Evolutionary conservation across 2,888 invertebrate species (phyloP), one percentile per base, ranked within the genome.

Genomic region (Melanargia galathea): DNA sequence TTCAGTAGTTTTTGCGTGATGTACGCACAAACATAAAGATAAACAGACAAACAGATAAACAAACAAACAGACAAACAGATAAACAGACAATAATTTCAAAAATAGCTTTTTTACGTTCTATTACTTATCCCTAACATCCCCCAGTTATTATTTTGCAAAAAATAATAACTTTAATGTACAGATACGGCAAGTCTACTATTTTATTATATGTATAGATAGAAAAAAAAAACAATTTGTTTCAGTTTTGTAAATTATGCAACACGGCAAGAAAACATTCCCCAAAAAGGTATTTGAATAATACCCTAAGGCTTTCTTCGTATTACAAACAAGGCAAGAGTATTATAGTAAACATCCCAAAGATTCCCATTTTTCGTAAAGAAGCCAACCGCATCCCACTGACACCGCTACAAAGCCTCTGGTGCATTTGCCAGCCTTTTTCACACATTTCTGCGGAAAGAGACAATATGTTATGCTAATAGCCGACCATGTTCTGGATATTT

Each of bases 381-480:
- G 26, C 49, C 49, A 49, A 49, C n/a, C 26, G 26, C 26, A 22
- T 7, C 49, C 26, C 49, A n/a, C 7, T 49, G 30, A 30, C 33
- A 30, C 33, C 51, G 33, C 30, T 1, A 30, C 51, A 30, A 52
- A 52, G 51, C 30, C 51, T 52, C 49, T 18, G 18, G 30, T 52
- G 33, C 33, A 33, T 52, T 52, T 52, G 6, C 49, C 49, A 49
- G 35, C 13, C 33, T 52, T 33, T 33, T 33, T 30, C 60, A 54
- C 43, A 46, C 22, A 46, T 46, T 46, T 46, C 22, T 30, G 33
- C 46, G 48, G 33, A 54, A 38, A 18, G 26, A 61, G 38, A 46
- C 61, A 55, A 61, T 55, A 55, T 61, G 46, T 33, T 48, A 46
- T 38, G 35, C 60, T 61, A 52, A 52, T 54, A 60, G 45, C 52